Evolutionary conservation across 2,113 vertebrate species (phyloP), one percentile per base, ranked within the genome.

Genomic region (Brienomyrus brachyistius): DNA sequence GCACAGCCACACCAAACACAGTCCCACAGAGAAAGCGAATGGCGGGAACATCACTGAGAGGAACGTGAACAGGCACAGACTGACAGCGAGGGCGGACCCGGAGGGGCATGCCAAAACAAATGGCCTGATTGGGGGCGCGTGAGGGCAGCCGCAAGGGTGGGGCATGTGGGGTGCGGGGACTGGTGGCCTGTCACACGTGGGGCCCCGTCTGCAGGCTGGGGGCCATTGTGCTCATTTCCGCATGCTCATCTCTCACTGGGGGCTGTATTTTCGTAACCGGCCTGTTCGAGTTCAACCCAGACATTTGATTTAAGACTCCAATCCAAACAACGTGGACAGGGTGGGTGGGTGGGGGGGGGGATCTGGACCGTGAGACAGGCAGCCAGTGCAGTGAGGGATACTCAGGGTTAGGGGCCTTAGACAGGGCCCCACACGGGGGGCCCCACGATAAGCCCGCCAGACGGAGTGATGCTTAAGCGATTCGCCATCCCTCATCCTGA

Each of bases 181-280:
- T 93, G 92, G 93, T 92, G 90, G 92, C 93, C 93, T 92, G 94
- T 94, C 94, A 93, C 94, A 91, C 92, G 92, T 91, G 82, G 87
- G 92, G 89, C 92, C 93, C 90, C 93, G 94, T 94, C 89, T 94
- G 93, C 89, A 91, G 91, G 91, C 91, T 89, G 85, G 89, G 84
- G 89, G 92, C 83, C 93, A 95, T 94, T 95, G 95, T 94, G 89
- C 92, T 95, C 94, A 93, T 94, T 95, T 95, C 96, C 96, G 95
- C 90, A 85, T 74, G 93, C 91, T 93, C 93, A 95, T 95, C 94
- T 95, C 95, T 95, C 95, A 94, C 87, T 90, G 87, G 82, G 91
- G 93, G 94, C 93, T 90, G 93, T 96, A 95, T 96, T 96, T 96
- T 96, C 91, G 93, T 96, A 96, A 96, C 95, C 95, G 93, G 92